Base-by-base conservation (phyloP, 2,888 invertebrate genomes). In the Exephanes ischioxanthus region DNA sequence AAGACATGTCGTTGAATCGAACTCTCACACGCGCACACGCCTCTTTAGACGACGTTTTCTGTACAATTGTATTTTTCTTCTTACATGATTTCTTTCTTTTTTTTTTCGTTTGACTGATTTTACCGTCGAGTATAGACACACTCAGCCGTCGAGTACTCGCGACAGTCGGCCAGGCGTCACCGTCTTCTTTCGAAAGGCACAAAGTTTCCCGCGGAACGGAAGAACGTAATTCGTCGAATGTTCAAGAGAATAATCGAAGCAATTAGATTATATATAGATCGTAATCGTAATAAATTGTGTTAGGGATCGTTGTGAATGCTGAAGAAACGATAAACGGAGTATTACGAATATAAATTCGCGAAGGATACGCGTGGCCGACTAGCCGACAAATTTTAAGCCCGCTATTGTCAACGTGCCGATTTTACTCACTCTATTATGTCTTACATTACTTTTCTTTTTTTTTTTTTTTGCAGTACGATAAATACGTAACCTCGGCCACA, bases 111-210 rank as follows among this genome's bases (percentile, higher is more conserved):
- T 33, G 63, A 53, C 53, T 66, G 63, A 76, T 58, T 76, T n/a
- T 51, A 76, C 51, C 66, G 51, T 33, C 76, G 66, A 66, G 48
- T 33, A 58, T 14, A 26, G 22, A 63, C 33, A 30, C 5, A 30
- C 63, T 33, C 33, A 33, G 16, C 30, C 30, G 63, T 63, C 53
- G 63, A 14, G 22, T 67, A 61, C 70, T 63, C 79, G 67, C 78
- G 30, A 78, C 33, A 30, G 79, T 84, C 76, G 71, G 80, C 67
- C 80, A 76, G 51, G 67, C 67, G 55, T 76, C 63, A 70, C 70
- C 83, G 75, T 68, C 41, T 75, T 77, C 67, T 66, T 77, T 68
- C 78, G 61, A 80, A 84, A 84, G 84, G 84, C 84, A 84, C 80
- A 80, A 78, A 77, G 71, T 82, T 72, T 80, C 68, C 51, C 51